Evolutionary conservation across 1,140 invertebrate species (phyloP).

Genomic region (Palaemon carinicauda): DNA sequence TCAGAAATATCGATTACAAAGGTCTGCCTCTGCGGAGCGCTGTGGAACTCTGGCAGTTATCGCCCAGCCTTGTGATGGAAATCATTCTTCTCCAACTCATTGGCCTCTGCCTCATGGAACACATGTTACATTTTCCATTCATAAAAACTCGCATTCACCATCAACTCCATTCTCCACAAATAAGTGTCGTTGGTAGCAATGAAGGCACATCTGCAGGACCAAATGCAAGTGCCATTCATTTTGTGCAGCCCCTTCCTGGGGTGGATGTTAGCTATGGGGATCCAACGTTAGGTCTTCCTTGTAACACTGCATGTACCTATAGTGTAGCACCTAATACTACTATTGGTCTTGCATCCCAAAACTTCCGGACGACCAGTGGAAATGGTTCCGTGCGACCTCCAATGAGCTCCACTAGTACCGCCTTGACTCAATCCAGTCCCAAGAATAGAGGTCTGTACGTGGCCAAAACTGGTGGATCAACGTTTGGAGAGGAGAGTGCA

Average conservation of each 20-base stretch:
- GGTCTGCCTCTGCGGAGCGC: constrained; percentile 26
- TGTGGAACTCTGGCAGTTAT: background rate
- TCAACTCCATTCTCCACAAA: background rate
- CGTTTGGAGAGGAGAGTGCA: constrained; percentile 32
- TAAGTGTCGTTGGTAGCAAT: background rate
- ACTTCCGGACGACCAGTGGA: background rate
- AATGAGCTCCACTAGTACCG: background rate
- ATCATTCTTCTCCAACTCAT: background rate
- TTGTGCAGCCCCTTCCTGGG: constrained; percentile 37
- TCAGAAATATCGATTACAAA: constrained; percentile 19
- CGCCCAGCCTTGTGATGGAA: background rate
- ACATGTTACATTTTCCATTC: constrained; percentile 14
- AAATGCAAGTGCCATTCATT: constrained; percentile 6
- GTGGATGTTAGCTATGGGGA: background rate
- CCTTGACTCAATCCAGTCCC: constrained; percentile 16
- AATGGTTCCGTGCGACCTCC: background rate
- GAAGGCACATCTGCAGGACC: background rate
- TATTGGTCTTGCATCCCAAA: background rate
- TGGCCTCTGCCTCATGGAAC: constrained; percentile 11
- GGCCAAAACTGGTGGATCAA: constrained; percentile 17
- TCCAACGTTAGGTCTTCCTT: background rate
- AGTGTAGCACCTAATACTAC: background rate
- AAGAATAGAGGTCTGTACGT: constrained; percentile 40
- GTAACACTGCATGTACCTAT: background rate
- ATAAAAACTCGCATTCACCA: background rate